Evolutionary conservation across 2,113 vertebrate species (phyloP).

Genomic region (Cygnus buccinator): DNA sequence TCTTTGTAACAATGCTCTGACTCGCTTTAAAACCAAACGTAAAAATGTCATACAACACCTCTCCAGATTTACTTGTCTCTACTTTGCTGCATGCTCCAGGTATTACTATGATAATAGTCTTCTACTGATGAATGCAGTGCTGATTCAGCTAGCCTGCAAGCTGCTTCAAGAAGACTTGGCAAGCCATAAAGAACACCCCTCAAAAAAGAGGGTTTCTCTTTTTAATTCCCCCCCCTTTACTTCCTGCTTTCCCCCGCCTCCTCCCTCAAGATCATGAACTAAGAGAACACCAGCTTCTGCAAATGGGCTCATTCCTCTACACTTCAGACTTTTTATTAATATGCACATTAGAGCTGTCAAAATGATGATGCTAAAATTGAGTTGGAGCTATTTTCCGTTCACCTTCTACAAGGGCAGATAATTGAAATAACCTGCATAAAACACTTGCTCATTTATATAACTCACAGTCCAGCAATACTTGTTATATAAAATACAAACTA

Average conservation of each 20-base stretch:
- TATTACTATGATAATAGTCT: neutral
- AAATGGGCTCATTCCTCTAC: neutral
- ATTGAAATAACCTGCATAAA: conserved; percentile 25
- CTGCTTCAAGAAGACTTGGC: neutral
- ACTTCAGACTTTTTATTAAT: neutral
- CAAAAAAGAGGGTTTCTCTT: neutral
- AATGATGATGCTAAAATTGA: conserved; percentile 36
- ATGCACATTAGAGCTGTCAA: neutral
- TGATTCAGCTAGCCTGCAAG: conserved; percentile 17
- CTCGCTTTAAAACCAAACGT: neutral
- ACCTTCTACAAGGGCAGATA: conserved; percentile 48
- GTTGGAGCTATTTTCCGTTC: conserved; percentile 23
- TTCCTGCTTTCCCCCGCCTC: too few species aligned
- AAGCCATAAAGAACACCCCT: neutral
- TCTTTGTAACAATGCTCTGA: neutral
- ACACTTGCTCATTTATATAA: conserved; percentile 1
- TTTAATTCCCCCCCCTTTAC: neutral
- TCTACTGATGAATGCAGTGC: neutral
- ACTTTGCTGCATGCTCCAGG: neutral
- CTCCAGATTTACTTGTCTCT: neutral
- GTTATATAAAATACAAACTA: conserved; percentile 35
- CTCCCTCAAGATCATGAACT: neutral
- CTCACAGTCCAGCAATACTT: neutral
- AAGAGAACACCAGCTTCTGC: neutral
- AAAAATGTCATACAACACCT: neutral